These are phyloP conservation scores for Ariolimax columbianus DNA, from an alignment of 2,888 invertebrate genomes.

Conservation along the genomic window DNA sequence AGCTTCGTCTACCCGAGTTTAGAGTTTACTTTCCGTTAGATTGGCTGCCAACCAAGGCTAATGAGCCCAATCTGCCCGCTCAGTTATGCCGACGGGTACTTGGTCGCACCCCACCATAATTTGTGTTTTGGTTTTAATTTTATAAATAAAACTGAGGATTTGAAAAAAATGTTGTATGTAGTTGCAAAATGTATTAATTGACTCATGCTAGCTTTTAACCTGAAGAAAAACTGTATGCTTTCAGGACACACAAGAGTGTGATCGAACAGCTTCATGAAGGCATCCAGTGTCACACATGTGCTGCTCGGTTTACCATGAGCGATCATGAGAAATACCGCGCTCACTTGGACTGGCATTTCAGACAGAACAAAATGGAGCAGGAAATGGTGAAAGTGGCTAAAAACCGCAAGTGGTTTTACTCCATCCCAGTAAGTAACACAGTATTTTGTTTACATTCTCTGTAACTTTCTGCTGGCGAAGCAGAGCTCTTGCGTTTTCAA, in stretches of 20 bases:
- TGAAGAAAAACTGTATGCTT: neutral
- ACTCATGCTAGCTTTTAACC: no score
- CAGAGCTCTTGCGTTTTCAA: neutral
- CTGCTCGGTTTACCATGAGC: conserved; percentile 93
- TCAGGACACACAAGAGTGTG: conserved; percentile 86
- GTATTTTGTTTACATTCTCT: neutral
- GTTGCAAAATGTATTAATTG: no score
- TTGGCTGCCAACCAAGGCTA: no score
- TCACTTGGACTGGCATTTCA: conserved; percentile 99
- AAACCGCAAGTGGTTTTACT: conserved; percentile 93
- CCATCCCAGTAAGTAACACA: conserved; percentile 79
- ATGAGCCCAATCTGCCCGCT: no score
- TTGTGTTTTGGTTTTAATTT: neutral
- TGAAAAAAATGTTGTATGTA: neutral
- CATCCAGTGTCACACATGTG: conserved; percentile 97
- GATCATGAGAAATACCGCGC: conserved; percentile 85
- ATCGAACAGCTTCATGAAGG: conserved; percentile 86
- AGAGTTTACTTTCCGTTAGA: no score
- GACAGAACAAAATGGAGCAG: conserved; percentile 91
- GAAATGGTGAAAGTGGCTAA: conserved; percentile 89
- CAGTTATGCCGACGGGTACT: no score
- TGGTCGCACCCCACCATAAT: neutral
- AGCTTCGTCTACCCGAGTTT: no score
- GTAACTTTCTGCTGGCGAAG: neutral
- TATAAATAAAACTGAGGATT: neutral